Percentiles rank a stretch among this genome's conserved stretches.
Evolutionary conservation across 1,140 invertebrate species (phyloP).

Genomic region (Drosophila busckii): DNA sequence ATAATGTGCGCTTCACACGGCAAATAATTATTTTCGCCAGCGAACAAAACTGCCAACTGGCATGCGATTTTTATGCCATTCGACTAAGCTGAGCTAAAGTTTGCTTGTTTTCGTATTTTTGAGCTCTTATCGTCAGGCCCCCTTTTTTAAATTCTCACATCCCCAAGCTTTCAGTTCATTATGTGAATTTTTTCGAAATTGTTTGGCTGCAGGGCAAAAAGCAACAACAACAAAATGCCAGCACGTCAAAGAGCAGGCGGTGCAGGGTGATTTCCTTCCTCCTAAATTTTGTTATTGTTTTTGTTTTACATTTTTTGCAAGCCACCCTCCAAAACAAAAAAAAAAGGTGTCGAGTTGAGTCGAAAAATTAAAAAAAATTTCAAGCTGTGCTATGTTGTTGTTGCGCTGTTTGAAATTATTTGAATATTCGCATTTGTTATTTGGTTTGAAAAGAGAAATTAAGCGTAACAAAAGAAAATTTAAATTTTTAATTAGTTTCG

Average conservation of each 20-base stretch:
- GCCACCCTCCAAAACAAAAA: conserved; percentile 24
- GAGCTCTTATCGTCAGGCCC: conserved; percentile 14
- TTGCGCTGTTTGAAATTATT: conserved; percentile 56
- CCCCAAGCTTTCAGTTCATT: conserved; percentile 46
- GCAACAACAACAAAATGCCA: conserved; percentile 49
- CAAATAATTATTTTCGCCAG: conserved; percentile 75
- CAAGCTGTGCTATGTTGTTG: conserved; percentile 23
- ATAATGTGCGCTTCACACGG: conserved; percentile 73
- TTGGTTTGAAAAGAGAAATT: conserved; percentile 12
- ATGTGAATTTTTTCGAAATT: conserved; percentile 52
- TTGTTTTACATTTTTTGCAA: conserved; percentile 4
- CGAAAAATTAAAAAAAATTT: conserved; percentile 42
- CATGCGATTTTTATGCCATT: conserved; percentile 70
- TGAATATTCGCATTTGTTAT: conserved; percentile 36
- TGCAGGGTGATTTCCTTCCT: too few species aligned
- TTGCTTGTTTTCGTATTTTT: conserved; percentile 4
- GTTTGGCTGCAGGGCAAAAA: conserved; percentile 44
- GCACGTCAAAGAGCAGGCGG: conserved; percentile 37
- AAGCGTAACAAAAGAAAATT: conserved; percentile 8
- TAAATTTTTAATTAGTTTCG: conserved; percentile 67
- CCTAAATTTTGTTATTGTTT: conserved; percentile 4
- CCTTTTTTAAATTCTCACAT: conserved; percentile 11
- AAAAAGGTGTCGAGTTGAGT: conserved; percentile 62
- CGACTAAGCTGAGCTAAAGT: conserved; percentile 30
- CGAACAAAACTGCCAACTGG: conserved; percentile 49